A percentile compares a stretch with the other conserved stretches of the same genome.
These are phyloP conservation scores for Glaucopsyche alexis DNA, from an alignment of 2,888 invertebrate genomes.

Conservation along the genomic window DNA sequence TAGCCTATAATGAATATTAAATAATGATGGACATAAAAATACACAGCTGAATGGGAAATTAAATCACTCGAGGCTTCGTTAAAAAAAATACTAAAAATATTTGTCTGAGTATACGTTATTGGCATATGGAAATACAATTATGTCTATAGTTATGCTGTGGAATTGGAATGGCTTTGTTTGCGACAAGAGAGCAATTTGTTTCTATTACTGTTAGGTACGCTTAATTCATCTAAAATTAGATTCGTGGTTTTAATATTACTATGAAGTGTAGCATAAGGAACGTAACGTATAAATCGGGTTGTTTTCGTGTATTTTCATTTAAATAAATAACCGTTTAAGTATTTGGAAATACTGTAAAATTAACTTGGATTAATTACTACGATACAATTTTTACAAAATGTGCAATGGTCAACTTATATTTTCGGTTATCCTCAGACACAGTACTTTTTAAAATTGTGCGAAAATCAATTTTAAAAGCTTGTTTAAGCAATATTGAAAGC, in stretches of 20 bases:
- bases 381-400: too few relatives aligned
- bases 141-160: not conserved
- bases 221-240: not conserved
- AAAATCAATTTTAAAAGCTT: not conserved
- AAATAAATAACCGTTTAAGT: too few relatives aligned
- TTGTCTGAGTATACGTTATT: constrained; percentile 7
- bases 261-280: too few relatives aligned
- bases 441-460: not conserved
- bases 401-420: not conserved
- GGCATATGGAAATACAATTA: constrained; percentile 19
- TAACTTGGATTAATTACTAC: too few relatives aligned
- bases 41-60: too few relatives aligned
- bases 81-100: not conserved
- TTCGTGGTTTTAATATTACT: not conserved
- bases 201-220: not conserved
- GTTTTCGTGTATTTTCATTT: too few relatives aligned
- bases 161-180: constrained; percentile 18
- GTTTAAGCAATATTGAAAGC: not conserved
- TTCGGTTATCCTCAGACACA: not conserved
- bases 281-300: too few relatives aligned
- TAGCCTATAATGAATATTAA: too few relatives aligned
- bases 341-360: too few relatives aligned
- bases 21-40: too few relatives aligned
- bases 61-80: too few relatives aligned
- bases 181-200: not conserved